Conservation (phyloP, 2,797 vertebrate species). For the Hydrocynus forskahlii region DNA sequence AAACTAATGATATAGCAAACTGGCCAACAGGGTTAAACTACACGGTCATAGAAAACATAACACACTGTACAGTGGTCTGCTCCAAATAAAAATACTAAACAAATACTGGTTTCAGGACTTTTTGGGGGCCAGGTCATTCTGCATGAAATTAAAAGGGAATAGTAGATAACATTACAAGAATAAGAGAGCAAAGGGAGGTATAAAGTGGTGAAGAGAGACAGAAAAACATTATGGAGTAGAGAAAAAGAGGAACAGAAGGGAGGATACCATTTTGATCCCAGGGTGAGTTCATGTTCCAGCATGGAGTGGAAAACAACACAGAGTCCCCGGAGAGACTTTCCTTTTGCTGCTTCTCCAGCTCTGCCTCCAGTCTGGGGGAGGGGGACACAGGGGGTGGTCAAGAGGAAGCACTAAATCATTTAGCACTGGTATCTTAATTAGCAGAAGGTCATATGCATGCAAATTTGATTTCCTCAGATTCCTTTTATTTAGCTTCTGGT, state of each 20-base stretch:
- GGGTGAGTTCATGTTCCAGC: conserved; percentile 75
- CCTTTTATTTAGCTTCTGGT: not conserved
- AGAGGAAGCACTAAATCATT: conserved; percentile 16
- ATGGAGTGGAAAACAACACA: conserved; percentile 76
- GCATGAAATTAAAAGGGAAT: not conserved
- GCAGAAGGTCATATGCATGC: not conserved
- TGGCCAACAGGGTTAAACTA: too few species aligned
- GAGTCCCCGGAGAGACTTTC: conserved; percentile 69
- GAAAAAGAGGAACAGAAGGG: not conserved
- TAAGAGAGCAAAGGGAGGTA: not conserved
- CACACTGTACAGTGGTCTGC: not conserved
- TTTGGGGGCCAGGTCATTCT: too few species aligned
- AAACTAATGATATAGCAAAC: conserved; percentile 5
- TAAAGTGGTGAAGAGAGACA: not conserved
- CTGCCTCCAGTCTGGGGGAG: conserved; percentile 75
- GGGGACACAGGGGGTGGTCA: not conserved
- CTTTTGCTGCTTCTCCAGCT: conserved; percentile 81
- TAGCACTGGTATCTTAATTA: not conserved
- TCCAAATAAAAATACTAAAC: not conserved
- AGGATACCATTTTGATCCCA: conserved; percentile 75
- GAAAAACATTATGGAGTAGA: conserved; percentile 27
- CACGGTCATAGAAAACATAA: not conserved
- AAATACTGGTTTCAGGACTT: not conserved
- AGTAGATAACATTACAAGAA: not conserved
- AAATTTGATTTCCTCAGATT: not conserved